Evolutionary conservation across 2,113 vertebrate species (phyloP), one percentile per base, ranked within the genome.

Genomic region (Phylloscopus trochilus): DNA sequence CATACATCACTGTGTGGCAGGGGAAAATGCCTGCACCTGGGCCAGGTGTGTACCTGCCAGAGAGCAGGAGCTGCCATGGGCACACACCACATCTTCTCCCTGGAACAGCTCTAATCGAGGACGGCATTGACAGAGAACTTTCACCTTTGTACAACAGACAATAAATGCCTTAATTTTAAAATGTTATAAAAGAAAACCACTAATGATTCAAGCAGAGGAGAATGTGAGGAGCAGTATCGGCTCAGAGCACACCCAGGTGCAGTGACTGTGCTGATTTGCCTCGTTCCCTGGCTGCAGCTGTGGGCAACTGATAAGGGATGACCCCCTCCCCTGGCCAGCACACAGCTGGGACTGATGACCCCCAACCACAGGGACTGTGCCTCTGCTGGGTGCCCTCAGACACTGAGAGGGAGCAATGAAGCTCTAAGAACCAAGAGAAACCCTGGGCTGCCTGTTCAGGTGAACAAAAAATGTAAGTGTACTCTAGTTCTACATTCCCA

Each of bases 281-380:
- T 41, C 5, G 0, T 5, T 70, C 39, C 56, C 51, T 30, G 58
- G 41, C 67, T 79, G 82, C 58, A 76, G 87, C 82, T 76, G 85
- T 15, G 49, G 70, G 70, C 69, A 52, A 3, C 24, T 64, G 33
- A 53, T 10, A n/a, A 37, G 13, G 16, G 35, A 75, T 13, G 17
- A 44, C 9, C 4, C 1, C 35, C 49, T 51, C 24, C 33, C 67
- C 62, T 0, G 4, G 62, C 59, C 53, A 13, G 74, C 47, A 43
- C 47, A 13, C 19, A 41, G 63, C 53, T 46, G 70, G 62, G 37
- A 55, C 6, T 0, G 0, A 7, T 1, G 1, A 55, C 41, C 11
- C 35, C 33, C 79, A 56, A 0, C 5, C 56, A 77, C 41, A 16
- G 7, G 22, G 15, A 30, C 31, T 69, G n/a, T 31, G 79, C 30